phyloP scores from a whole-genome alignment of 35 echinoderm and acorn worm species.

The Amphiura filiformis region DNA sequence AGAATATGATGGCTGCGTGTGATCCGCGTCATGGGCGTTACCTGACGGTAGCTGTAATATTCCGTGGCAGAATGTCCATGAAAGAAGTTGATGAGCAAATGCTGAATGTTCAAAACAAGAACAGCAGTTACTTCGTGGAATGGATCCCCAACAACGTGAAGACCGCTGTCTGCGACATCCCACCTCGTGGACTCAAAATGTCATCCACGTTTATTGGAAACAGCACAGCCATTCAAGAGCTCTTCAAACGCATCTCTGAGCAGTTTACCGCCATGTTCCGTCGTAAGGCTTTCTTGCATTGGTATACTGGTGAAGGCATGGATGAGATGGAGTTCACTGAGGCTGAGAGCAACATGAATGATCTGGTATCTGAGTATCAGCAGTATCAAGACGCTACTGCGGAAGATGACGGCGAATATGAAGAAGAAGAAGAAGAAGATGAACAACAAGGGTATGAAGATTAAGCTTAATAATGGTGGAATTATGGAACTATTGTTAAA shows the following conservation, averaged over 20 bases:
- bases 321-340: constrained; percentile 95
- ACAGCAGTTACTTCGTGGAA: constrained; percentile 99
- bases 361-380: constrained; percentile 89
- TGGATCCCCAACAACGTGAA: constrained; percentile 94
- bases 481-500: neutral
- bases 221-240: constrained; percentile 89
- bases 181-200: constrained; percentile 82
- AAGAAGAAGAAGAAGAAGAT: constrained; percentile 70
- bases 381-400: constrained; percentile 89
- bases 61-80: constrained; percentile 99
- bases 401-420: constrained; percentile 25
- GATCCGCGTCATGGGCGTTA: constrained; percentile 95
- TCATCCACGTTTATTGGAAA: constrained; percentile 77
- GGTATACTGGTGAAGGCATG: constrained; percentile 93
- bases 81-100: constrained; percentile 97
- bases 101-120: constrained; percentile 97
- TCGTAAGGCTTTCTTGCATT: constrained; percentile 89
- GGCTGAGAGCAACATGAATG: constrained; percentile 90
- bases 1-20: constrained; percentile 99
- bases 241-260: constrained; percentile 88
- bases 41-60: constrained; percentile 91
- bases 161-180: constrained; percentile 75
- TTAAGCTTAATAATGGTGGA: neutral
- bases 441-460: neutral
- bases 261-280: constrained; percentile 91